Conservation (phyloP, 1,140 invertebrate genomes). For the Caenorhabditis latens region DNA sequence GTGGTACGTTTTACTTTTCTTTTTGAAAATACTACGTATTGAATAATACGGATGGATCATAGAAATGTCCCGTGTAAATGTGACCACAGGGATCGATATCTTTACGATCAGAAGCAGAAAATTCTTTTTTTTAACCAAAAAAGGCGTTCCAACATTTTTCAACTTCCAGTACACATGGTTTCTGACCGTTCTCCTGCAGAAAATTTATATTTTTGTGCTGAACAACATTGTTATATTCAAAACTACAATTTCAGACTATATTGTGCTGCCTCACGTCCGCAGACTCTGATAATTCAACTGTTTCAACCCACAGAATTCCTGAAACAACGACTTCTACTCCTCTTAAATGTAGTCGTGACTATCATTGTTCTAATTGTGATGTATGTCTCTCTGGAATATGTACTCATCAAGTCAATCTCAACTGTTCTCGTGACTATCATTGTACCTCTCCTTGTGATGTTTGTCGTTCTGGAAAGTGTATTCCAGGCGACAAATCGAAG, state of each 20-base stretch:
- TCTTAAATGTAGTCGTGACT: conserved; percentile 1
- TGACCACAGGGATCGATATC: too few relatives aligned
- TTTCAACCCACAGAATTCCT: neutral
- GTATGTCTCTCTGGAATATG: neutral
- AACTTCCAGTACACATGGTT: too few relatives aligned
- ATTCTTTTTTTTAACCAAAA: too few relatives aligned
- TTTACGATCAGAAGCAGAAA: too few relatives aligned
- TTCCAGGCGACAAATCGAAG: neutral
- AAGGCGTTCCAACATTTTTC: too few relatives aligned
- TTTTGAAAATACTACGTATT: neutral
- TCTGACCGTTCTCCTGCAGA: too few relatives aligned
- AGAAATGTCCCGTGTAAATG: too few relatives aligned
- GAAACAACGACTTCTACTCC: neutral
- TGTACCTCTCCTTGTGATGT: neutral
- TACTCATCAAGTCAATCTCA: neutral
- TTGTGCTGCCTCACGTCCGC: neutral
- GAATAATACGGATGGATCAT: too few relatives aligned
- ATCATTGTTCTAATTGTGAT: conserved; percentile 26
- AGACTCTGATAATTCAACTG: neutral
- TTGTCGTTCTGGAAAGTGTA: neutral
- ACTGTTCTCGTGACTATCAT: conserved; percentile 20
- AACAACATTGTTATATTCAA: too few relatives aligned
- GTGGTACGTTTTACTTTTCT: neutral
- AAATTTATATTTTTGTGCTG: too few relatives aligned
- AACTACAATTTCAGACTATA: neutral